These are phyloP conservation scores for Temnothorax curvispinosus DNA, from an alignment of 1,140 invertebrate genomes.

Conservation along the genomic window DNA sequence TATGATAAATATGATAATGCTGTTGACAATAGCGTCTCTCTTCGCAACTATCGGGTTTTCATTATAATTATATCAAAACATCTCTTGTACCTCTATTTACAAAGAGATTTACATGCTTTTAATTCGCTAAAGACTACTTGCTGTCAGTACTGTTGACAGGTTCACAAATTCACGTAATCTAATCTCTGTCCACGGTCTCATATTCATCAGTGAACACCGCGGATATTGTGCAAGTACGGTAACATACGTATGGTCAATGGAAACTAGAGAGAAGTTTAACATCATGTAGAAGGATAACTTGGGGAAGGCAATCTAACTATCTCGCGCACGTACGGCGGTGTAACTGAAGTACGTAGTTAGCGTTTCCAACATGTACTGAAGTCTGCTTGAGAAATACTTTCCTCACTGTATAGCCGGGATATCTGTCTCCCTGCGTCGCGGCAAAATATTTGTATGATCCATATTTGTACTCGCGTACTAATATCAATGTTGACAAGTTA, in stretches of 20 bases:
- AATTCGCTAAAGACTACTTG: neutral
- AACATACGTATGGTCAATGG: conserved; percentile 65
- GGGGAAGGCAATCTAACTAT: conserved; percentile 74
- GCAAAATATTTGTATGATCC: neutral
- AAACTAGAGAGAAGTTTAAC: conserved; percentile 59
- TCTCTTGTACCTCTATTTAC: neutral
- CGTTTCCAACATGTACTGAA: conserved; percentile 54
- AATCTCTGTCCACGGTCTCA: conserved; percentile 26
- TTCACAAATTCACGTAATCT: conserved; percentile 39
- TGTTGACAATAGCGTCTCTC: neutral
- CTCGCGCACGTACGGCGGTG: conserved; percentile 64
- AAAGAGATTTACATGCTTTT: neutral
- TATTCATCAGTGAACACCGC: conserved; percentile 48
- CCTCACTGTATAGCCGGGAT: conserved; percentile 35
- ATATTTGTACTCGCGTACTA: neutral
- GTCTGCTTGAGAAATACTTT: conserved; percentile 65
- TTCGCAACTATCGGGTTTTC: neutral
- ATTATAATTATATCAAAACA: neutral
- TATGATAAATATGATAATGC: neutral
- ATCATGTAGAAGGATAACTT: conserved; percentile 69
- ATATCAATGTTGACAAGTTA: neutral
- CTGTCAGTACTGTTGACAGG: neutral
- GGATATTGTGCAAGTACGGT: conserved; percentile 65
- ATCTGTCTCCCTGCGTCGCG: conserved; percentile 26
- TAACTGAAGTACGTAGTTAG: conserved; percentile 68